Evolutionary conservation across 2,113 vertebrate genomes (phyloP), one percentile per base, ranked within the genome.

Genomic region (Syngnathus scovelli): DNA sequence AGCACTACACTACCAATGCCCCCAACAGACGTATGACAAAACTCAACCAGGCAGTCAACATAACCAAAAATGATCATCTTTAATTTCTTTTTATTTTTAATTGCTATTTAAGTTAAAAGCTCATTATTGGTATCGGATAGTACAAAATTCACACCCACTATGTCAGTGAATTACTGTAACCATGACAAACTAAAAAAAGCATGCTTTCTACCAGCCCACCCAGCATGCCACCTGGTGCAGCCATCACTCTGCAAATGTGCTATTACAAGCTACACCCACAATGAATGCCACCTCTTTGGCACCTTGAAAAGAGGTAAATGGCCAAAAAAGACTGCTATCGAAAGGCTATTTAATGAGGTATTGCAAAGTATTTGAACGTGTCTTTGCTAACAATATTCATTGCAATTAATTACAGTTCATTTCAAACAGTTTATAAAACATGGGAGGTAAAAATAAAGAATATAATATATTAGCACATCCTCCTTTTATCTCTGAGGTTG

Each of bases 171-270:
- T 44, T 41, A 62, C 18, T 46, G 39, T 18, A 27, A 43, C 39
- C 21, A 62, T 13, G 21, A 16, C 61, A 62, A 44, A 46, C 19
- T 27, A 44, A 62, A 44, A 62, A 62, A 44, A 12, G n/a, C 11
- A 15, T 7, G 7, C 41, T 62, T n/a, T 23, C 15, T 8, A 27
- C n/a, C 61, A 62, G n/a, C 41, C 39, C 61, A 62, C 61, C 38
- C 12, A 62, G 61, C 61, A 62, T 16, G 21, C 61, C 41, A 62
- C 61, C 41, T 27, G 61, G 6, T 62, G 8, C 21, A 62, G 39
- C 36, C 39, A 62, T 12, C 61, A 37, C 56, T 59, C 33, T 59
- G 33, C 6, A 59, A 59, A 59, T 43, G 60, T 43, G 39, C 19
- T 41, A 21, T n/a, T 23, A 43, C 5, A 43, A 2, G 39, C 1